Conservation (phyloP, 1,140 invertebrate species). For the Kradibia gibbosae region DNA sequence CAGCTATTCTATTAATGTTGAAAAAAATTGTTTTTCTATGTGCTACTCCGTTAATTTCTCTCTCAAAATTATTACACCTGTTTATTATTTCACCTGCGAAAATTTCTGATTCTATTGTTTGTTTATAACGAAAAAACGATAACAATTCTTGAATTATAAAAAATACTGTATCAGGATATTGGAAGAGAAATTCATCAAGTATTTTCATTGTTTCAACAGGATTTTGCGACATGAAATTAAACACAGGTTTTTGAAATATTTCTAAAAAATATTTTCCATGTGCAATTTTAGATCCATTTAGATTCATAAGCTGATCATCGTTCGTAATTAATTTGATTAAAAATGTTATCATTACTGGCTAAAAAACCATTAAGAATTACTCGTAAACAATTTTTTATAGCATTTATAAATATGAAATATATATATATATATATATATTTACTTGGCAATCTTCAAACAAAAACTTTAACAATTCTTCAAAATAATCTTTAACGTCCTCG, state of each 20-base stretch:
- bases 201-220: constrained; percentile 54
- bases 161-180: constrained; percentile 54
- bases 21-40: constrained; percentile 58
- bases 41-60: constrained; percentile 51
- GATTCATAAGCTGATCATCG: constrained; percentile 4
- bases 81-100: constrained; percentile 55
- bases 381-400: not conserved
- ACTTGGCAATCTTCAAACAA: constrained; percentile 54
- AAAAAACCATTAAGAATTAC: not conserved
- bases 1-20: constrained; percentile 61
- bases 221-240: constrained; percentile 57
- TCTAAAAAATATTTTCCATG: constrained; percentile 50
- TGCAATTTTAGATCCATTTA: constrained; percentile 13
- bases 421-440: constrained; percentile 18
- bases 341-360: not conserved
- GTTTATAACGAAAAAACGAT: constrained; percentile 55
- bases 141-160: constrained; percentile 60
- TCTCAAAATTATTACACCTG: constrained; percentile 53
- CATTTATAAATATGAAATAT: not conserved
- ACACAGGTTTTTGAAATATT: constrained; percentile 60
- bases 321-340: constrained; percentile 50
- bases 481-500: constrained; percentile 53
- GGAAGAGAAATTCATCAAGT: constrained; percentile 51
- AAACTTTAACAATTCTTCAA: constrained; percentile 57
- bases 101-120: constrained; percentile 47